Base-by-base conservation (phyloP, 2,113 vertebrate species). In the Poeciliopsis turrubarensis region DNA sequence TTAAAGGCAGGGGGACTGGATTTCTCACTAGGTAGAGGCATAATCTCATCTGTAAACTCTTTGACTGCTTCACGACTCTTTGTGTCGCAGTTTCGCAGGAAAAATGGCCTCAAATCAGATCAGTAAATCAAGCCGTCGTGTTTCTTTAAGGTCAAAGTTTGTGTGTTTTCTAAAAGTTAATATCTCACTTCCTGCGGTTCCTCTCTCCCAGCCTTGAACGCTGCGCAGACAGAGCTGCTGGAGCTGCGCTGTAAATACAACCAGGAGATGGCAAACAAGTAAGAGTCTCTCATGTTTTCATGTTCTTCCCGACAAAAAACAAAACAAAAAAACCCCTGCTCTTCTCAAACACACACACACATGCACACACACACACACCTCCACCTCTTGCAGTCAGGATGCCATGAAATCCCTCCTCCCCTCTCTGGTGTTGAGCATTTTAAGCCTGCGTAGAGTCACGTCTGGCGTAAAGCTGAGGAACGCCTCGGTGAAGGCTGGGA, bases 241-340 rank as follows among this genome's bases (percentile, higher is more conserved):
- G 96, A 98, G 88, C 95, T 99, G 89, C 93, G 94, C 79, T 96
- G 95, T 87, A 97, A 98, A 94, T 98, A 99, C 51, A 96, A 98
- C 27, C 96, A 97, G 86, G 96, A 99, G 89, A 96, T 96, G 0
- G 95, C 95, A 0, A 95, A 95, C 89, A 99, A 97, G 98, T 99
- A 93, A 96, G 97, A 92, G 3, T 25, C 70, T 4, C 65, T 8
- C 3, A 25, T 9, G 70, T 80, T 79, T 62, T 54, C 7, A 41
- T 29, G 60, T 65, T 13, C 66, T 79, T 72, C 60, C 34, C 34
- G 12, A 37, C 3, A 37, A 11, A 12, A 37, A 11, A 37, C 0
- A 9, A 34, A 37, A 2, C 0, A 11, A 37, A 37, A 51, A 41
- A 29, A 34, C 14, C 3, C 39, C 39, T 14, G 12, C 32, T 5